A percentile compares a stretch with the other conserved stretches of the same genome.
These are phyloP conservation scores for Tryphoninae sp. DNA, from an alignment of 2,888 invertebrate genomes.

Conservation along the genomic window DNA sequence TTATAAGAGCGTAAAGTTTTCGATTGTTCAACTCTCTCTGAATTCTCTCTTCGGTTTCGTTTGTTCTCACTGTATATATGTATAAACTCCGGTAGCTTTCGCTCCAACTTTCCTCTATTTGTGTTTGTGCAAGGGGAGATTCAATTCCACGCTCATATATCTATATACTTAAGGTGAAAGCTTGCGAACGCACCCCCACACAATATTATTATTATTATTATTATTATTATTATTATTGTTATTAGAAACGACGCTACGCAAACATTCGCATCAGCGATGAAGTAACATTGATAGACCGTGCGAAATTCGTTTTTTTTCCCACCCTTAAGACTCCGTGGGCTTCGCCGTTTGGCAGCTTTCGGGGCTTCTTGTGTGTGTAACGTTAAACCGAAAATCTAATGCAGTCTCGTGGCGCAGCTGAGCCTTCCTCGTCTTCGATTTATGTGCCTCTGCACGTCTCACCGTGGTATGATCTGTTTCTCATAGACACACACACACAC, in stretches of 20 bases:
- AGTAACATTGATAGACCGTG: slow-evolving; percentile 24
- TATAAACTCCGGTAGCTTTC: slow-evolving; percentile 36
- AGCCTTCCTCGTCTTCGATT: slow-evolving; percentile 53
- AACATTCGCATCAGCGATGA: slow-evolving; percentile 26
- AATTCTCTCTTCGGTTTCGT: slow-evolving; percentile 53
- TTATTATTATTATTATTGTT: slow-evolving; percentile 15
- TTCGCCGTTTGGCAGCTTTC: neutral
- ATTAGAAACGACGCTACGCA: neutral
- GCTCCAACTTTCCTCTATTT: slow-evolving; percentile 43
- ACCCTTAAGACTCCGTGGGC: neutral
- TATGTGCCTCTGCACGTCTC: slow-evolving; percentile 29
- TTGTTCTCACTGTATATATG: slow-evolving; percentile 26
- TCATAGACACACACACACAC: neutral
- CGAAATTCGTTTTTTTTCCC: neutral
- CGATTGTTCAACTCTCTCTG: slow-evolving; percentile 55
- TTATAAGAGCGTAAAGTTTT: slow-evolving; percentile 46
- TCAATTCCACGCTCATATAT: slow-evolving; percentile 22
- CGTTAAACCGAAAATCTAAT: slow-evolving; percentile 57
- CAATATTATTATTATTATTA: slow-evolving; percentile 6
- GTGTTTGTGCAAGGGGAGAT: slow-evolving; percentile 49
- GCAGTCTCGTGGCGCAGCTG: slow-evolving; percentile 54
- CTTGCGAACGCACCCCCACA: slow-evolving; percentile 1
- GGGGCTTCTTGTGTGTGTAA: slow-evolving; percentile 12
- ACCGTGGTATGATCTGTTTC: neutral
- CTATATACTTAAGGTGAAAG: slow-evolving; percentile 14